Evolutionary conservation across 92 coral and sea anemone species (phyloP), one percentile per base, ranked within the genome.

Genomic region (Siderastrea siderea): DNA sequence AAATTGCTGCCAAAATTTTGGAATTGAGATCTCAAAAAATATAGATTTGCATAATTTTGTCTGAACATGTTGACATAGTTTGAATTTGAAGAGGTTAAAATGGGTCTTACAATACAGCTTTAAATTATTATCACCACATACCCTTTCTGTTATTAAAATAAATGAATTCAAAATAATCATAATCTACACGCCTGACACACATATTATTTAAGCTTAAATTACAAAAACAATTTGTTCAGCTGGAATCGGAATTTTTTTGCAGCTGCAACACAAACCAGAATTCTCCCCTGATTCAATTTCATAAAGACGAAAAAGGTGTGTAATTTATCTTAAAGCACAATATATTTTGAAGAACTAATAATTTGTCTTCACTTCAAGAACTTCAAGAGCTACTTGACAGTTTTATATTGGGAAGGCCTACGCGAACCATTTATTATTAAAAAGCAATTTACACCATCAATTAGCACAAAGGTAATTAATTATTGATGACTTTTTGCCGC

Each of bases 371-470:
- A 26, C 38, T 26, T 26, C 38, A 26, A 26, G 38, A 26, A 26
- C 38, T 26, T 26, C 38, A 15, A 38, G 43, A 64, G 69, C 5
- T 8, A 2, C 5, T 45, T 13, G 46, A 12, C 44, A 68, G 15
- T 14, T 71, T 50, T 47, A 47, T 7, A 51, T 19, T 3, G 1
- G n/a, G 55, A 17, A 26, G 72, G 4, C 26, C 58, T 59, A 16
- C n/a, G 26, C 19, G 69, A 49, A 69, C 3, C 65, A 78, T 87
- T 47, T 9, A 69, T 67, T 61, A 73, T 47, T 47, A 47, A 84
- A 84, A 45, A 74, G 54, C 87, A 73, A 73, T 73, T 63, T 73
- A 84, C 71, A 73, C 87, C 48, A 74, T 73, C 72, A 84, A 84
- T 73, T 82, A 74, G 68, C 71, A 64, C 80, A 57, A 26, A 9